Evolutionary conservation across 2,888 invertebrate species (phyloP).

Genomic region (Linnaemya tessellans): DNA sequence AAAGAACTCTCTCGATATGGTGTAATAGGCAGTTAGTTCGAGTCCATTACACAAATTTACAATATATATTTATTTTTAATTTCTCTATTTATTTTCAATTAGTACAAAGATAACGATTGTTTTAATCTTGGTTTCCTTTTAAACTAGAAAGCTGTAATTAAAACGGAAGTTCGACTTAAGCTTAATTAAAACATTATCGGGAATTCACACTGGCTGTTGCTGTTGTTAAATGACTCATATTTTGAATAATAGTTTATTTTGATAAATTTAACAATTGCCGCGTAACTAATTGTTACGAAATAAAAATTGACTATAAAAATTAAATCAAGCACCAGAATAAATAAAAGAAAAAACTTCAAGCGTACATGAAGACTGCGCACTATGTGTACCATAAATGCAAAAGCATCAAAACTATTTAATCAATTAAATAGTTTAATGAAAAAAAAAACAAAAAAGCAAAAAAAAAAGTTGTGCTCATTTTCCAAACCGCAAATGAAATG

Average conservation of each 20-base stretch:
- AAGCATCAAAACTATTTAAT: constrained; percentile 55
- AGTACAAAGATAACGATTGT: not conserved
- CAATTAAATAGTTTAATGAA: constrained; percentile 42
- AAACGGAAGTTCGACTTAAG: constrained; percentile 34
- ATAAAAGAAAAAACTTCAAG: not conserved
- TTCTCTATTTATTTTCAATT: not conserved
- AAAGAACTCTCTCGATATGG: too few relatives aligned
- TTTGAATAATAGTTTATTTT: constrained; percentile 13
- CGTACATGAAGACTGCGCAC: not conserved
- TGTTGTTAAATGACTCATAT: constrained; percentile 20
- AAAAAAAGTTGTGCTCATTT: constrained; percentile 38
- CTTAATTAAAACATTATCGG: constrained; percentile 33
- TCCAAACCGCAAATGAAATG: constrained; percentile 47
- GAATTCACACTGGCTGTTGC: not conserved
- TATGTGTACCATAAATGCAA: not conserved
- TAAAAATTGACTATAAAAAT: constrained; percentile 20
- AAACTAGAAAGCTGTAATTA: not conserved
- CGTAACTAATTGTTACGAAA: not conserved
- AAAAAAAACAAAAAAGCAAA: not conserved
- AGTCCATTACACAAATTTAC: not conserved
- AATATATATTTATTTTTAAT: not conserved
- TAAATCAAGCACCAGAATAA: not conserved
- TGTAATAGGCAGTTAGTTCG: too few relatives aligned
- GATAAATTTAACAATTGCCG: constrained; percentile 13
- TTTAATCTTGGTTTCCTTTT: not conserved